Evolutionary conservation across 1,140 invertebrate genomes (phyloP).

Genomic region (Trichomalopsis sarcophagae): DNA sequence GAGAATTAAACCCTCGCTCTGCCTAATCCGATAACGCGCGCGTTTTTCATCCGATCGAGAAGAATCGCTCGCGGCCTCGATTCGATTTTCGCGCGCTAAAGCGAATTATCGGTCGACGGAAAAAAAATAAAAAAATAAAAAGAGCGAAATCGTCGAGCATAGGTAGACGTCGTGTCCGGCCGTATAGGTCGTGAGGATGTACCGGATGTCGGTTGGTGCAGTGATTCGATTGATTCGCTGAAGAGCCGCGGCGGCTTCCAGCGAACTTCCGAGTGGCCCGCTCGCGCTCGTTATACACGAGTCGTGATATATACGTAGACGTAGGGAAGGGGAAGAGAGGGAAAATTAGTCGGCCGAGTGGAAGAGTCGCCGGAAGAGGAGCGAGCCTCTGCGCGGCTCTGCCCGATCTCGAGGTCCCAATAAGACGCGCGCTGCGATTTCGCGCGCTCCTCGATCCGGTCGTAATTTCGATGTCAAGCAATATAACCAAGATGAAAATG

Average conservation of each 20-base stretch:
- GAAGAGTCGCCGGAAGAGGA: constrained; percentile 7
- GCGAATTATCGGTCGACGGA: neutral
- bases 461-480: neutral
- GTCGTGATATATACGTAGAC: neutral
- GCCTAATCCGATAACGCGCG: neutral
- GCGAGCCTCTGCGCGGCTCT: neutral
- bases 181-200: constrained; percentile 27
- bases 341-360: neutral
- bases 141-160: neutral
- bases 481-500: neutral
- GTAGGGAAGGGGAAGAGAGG: neutral
- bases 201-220: constrained; percentile 68
- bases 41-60: neutral
- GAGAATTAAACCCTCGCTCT: too few species aligned
- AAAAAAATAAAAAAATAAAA: constrained; percentile 30
- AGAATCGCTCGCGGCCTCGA: constrained; percentile 5
- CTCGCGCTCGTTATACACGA: constrained; percentile 28
- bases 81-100: neutral
- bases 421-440: constrained; percentile 12
- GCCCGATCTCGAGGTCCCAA: neutral
- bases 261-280: constrained; percentile 68
- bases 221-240: constrained; percentile 66
- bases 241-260: constrained; percentile 61
- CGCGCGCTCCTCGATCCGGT: neutral
- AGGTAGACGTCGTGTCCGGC: neutral